These are phyloP conservation scores for Euwallacea similis DNA, from an alignment of 1,140 invertebrate genomes.

Conservation along the genomic window DNA sequence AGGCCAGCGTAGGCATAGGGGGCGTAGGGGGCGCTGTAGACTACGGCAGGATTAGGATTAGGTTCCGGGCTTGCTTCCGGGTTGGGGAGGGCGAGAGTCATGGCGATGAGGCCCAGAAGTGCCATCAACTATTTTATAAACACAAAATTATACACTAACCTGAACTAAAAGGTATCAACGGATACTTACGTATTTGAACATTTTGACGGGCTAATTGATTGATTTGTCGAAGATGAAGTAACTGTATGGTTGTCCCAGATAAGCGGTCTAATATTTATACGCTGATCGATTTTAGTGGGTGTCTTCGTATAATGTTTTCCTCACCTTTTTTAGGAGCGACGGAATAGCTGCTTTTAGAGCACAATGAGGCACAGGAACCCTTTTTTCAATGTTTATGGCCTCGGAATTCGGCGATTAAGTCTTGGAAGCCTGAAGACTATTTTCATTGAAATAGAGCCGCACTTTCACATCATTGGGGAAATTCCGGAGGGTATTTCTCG, in stretches of 20 bases:
- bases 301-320: too few relatives aligned
- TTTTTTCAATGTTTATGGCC: too few relatives aligned
- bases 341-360: too few relatives aligned
- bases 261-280: background rate
- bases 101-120: constrained; percentile 12
- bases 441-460: too few relatives aligned
- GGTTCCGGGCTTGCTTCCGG: constrained; percentile 2
- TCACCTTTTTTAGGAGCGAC: too few relatives aligned
- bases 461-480: too few relatives aligned
- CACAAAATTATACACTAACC: background rate
- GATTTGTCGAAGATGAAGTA: too few relatives aligned
- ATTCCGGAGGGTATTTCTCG: background rate
- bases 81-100: constrained; percentile 10
- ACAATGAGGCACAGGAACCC: too few relatives aligned
- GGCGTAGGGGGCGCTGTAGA: constrained; percentile 5
- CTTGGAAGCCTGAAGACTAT: too few relatives aligned
- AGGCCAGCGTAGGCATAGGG: constrained; percentile 11
- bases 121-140: constrained; percentile 2
- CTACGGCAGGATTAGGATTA: background rate
- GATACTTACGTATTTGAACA: constrained; percentile 17
- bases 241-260: background rate
- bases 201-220: background rate
- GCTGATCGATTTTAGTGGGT: too few relatives aligned
- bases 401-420: too few relatives aligned
- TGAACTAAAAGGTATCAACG: background rate